Base-by-base conservation (phyloP, 2,113 vertebrate genomes). In the Neomonachus schauinslandi region DNA sequence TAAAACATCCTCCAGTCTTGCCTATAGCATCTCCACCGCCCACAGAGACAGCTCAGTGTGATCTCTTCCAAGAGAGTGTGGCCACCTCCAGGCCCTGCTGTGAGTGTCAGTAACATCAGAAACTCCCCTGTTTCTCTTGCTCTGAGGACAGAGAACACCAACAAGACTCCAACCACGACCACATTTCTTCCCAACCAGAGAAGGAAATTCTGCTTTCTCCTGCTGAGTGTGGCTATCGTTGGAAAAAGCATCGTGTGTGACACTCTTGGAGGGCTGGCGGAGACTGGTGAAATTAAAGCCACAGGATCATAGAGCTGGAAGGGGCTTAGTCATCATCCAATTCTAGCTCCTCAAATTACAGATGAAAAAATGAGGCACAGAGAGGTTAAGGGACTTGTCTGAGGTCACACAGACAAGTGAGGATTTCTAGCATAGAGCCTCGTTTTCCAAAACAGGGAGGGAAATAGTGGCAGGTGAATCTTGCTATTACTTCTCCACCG, bases 1-100 rank as follows among this genome's bases (percentile, higher is more conserved):
- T 98, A 96, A 97, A 97, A 88, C 71, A 92, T 65, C 63, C 85
- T 89, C 36, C 26, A n/a, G n/a, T 79, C 76, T 96, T 93, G 84
- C 84, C 80, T 94, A 31, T 89, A n/a, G 80, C 81, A 51, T 76
- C 71, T 88, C 39, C 24, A 57, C 90, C 18, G 4, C 97, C 92
- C 71, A 57, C 59, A 2, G 97, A 77, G 87, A 82, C 31, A 72
- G 71, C 84, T 82, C 71, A 31, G 94, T 7, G 5, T 46, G 96
- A 57, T 53, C 71, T 77, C 76, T 91, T 94, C 69, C 24, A 36
- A 46, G n/a, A 33, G 86, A 94, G 82, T 59, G 67, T 85, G 95
- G 77, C 87, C 28, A 80, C 92, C 87, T 71, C 86, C 84, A 79
- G 59, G 76, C 36, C 65, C 88, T 7, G 76, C 59, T 85, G 76